These are phyloP conservation scores for Sterrhoptilus dennistouni DNA, from an alignment of 2,113 vertebrate species.

Conservation along the genomic window DNA sequence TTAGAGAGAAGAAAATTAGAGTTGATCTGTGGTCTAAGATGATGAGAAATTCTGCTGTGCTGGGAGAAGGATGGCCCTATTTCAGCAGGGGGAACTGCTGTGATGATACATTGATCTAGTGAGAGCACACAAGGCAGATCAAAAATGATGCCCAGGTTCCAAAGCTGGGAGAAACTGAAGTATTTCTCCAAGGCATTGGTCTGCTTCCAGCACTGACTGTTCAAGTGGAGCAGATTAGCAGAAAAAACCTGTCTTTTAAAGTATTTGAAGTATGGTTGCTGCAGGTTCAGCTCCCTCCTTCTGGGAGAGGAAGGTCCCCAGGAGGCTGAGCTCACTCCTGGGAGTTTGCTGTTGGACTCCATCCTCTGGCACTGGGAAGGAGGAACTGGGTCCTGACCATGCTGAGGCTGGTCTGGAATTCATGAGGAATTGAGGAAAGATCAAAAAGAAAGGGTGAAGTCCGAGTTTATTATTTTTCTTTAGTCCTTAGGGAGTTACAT, in stretches of 20 bases:
- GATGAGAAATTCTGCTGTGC: neutral
- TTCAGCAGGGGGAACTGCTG: neutral
- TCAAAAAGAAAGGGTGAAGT: neutral
- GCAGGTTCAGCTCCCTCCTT: neutral
- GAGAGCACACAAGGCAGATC: neutral
- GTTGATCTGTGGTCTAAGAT: neutral
- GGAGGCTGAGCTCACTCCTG: neutral
- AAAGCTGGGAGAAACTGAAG: constrained; percentile 1
- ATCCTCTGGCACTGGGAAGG: too few species aligned
- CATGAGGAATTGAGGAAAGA: neutral
- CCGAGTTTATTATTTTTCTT: neutral
- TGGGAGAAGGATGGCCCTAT: neutral
- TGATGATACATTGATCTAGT: neutral
- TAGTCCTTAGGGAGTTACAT: neutral
- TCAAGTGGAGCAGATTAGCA: constrained; percentile 1
- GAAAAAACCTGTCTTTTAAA: neutral
- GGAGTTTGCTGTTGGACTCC: neutral
- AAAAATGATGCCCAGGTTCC: neutral
- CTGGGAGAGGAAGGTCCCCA: neutral
- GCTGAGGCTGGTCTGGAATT: neutral
- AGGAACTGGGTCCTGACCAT: neutral
- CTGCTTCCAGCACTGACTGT: neutral
- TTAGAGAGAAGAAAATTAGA: constrained; percentile 3
- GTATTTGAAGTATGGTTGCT: neutral
- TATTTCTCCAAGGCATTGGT: constrained; percentile 18